Evolutionary conservation across 1,140 invertebrate species (phyloP).

Genomic region (Zaprionus gabonicus): DNA sequence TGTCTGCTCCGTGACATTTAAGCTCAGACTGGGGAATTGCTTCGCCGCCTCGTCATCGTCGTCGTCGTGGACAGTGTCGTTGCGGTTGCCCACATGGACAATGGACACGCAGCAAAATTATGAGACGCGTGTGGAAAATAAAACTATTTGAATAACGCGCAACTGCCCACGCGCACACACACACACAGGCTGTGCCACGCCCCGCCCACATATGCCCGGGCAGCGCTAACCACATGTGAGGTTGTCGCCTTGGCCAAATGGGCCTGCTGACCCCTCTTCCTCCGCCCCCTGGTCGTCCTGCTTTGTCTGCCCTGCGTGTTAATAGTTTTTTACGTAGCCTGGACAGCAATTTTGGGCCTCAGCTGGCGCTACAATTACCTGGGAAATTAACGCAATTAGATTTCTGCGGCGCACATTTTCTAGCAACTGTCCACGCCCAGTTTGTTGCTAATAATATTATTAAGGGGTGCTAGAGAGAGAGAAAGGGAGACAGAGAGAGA

Average conservation of each 20-base stretch:
- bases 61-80: constrained; percentile 21
- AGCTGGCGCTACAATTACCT: constrained; percentile 63
- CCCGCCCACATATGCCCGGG: constrained; percentile 11
- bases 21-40: constrained; percentile 57
- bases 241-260: background rate
- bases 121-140: constrained; percentile 57
- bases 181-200: constrained; percentile 20
- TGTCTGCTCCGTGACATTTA: constrained; percentile 46
- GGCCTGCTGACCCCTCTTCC: too few species aligned
- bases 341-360: constrained; percentile 25
- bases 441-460: constrained; percentile 38
- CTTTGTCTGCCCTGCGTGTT: constrained; percentile 54
- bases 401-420: constrained; percentile 34
- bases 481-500: background rate
- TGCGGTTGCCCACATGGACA: constrained; percentile 35
- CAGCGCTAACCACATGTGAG: background rate
- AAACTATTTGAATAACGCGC: constrained; percentile 81
- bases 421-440: constrained; percentile 20
- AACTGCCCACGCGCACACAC: constrained; percentile 46
- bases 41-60: constrained; percentile 54
- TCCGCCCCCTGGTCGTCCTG: background rate
- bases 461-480: background rate
- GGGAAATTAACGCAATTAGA: constrained; percentile 78
- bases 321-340: constrained; percentile 72
- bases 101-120: constrained; percentile 52